These are phyloP conservation scores for Penaeus vannamei DNA, from an alignment of 1,140 invertebrate genomes.

Conservation along the genomic window DNA sequence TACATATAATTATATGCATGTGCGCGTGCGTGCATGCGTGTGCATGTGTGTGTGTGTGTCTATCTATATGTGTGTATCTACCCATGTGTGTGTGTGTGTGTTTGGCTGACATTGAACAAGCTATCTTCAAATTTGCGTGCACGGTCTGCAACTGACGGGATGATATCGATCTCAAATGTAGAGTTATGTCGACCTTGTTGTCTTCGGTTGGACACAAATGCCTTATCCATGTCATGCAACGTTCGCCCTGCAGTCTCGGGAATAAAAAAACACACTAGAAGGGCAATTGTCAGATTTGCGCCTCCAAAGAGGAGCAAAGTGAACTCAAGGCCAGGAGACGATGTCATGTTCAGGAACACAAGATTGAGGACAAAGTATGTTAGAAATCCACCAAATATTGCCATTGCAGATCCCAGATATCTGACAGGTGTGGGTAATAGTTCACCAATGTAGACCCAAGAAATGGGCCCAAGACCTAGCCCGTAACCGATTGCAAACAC, in stretches of 20 bases:
- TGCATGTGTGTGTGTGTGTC: too few species aligned
- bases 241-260: constrained; percentile 31
- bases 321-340: not conserved
- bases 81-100: too few species aligned
- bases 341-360: constrained; percentile 28
- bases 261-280: constrained; percentile 8
- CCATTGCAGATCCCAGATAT: constrained; percentile 29
- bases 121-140: too few species aligned
- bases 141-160: too few species aligned
- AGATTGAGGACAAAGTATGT: constrained; percentile 27
- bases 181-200: too few species aligned
- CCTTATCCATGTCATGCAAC: constrained; percentile 34
- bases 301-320: constrained; percentile 28
- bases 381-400: not conserved
- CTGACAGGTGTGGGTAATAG: constrained; percentile 40
- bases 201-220: not conserved
- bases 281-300: not conserved
- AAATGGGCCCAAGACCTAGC: constrained; percentile 33
- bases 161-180: too few species aligned
- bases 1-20: too few species aligned
- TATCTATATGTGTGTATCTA: too few species aligned
- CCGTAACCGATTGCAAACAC: constrained; percentile 25
- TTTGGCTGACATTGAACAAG: too few species aligned
- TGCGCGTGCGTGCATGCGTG: too few species aligned
- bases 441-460: constrained; percentile 43